Base-by-base conservation (phyloP, 2,113 vertebrate genomes). In the Drymodes brunneopygia region DNA sequence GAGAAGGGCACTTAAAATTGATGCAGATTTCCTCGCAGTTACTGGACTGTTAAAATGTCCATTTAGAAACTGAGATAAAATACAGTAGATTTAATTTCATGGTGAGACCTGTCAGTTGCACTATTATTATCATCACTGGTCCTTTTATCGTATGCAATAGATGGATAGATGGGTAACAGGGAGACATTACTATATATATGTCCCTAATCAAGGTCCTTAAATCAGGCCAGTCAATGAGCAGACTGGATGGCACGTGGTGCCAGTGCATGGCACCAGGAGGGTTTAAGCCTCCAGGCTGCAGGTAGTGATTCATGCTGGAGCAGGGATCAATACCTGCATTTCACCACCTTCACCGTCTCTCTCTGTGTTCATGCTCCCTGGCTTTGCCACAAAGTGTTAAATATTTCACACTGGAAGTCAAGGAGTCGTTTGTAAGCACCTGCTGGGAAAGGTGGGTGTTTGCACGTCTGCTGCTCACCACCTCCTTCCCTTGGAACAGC, bases 1-100 rank as follows among this genome's bases (percentile, higher is more conserved):
- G 79, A 73, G 72, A 74, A 21, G 40, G 84, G 77, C 84, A 51
- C 89, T 95, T 80, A 61, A 20, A 95, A 89, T 92, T 97, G 97
- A 94, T 96, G 94, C 96, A 81, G 86, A 93, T 82, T 88, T 92
- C 65, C 66, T 86, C 2, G 9, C 60, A 53, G 86, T 93, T 95
- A 72, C 36, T 66, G 71, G 78, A 66, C 94, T 84, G 86, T 92
- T 88, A 85, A 79, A 81, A 65, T 62, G 92, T 93, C 90, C 92
- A 81, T 74, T 95, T 97, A 92, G 95, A 94, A 96, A 58, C 83
- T 40, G 90, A 93, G 92, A 94, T 90, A 85, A 96, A 97, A 87
- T 85, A 73, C 73, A 81, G 89, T 67, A 66, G 75, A 81, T 92
- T 92, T 90, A 91, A 89, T 94, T 96, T 95, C 87, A 57, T 93